Conservation (phyloP, 2,888 invertebrate species). For the Galerucella pusilla region DNA sequence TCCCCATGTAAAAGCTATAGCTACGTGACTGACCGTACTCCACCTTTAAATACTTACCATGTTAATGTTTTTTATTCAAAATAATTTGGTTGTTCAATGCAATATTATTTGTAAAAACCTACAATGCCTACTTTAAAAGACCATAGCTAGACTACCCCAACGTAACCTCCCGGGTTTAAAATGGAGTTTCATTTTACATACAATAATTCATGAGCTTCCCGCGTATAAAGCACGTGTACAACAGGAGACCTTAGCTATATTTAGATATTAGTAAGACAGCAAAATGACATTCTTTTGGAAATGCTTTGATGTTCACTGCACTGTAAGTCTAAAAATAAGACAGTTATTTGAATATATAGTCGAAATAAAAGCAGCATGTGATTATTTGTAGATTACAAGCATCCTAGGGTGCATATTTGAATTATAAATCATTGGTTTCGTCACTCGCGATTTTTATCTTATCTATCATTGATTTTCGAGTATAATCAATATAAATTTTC, state of each 20-base stretch:
- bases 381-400: constrained; percentile 14
- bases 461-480: background rate
- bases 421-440: background rate
- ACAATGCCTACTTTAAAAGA: no score
- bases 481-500: no score
- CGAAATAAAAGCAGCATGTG: constrained; percentile 5
- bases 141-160: background rate
- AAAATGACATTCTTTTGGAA: constrained; percentile 35
- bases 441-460: no score
- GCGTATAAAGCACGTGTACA: constrained; percentile 18
- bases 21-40: no score
- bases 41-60: no score
- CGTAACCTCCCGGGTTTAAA: background rate
- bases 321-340: constrained; percentile 14
- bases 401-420: constrained; percentile 1
- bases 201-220: background rate
- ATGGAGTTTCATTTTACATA: background rate
- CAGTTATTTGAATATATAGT: constrained; percentile 7
- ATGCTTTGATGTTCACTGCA: constrained; percentile 24
- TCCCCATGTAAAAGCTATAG: no score
- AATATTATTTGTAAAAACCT: no score
- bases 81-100: no score
- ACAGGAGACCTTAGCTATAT: constrained; percentile 18
- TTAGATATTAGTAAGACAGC: constrained; percentile 26
- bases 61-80: no score